A percentile compares a stretch with the other conserved stretches of the same genome.
Evolutionary conservation across 1,140 invertebrate species (phyloP).

Genomic region (roundworm (Caenorhabditis elegans)): DNA sequence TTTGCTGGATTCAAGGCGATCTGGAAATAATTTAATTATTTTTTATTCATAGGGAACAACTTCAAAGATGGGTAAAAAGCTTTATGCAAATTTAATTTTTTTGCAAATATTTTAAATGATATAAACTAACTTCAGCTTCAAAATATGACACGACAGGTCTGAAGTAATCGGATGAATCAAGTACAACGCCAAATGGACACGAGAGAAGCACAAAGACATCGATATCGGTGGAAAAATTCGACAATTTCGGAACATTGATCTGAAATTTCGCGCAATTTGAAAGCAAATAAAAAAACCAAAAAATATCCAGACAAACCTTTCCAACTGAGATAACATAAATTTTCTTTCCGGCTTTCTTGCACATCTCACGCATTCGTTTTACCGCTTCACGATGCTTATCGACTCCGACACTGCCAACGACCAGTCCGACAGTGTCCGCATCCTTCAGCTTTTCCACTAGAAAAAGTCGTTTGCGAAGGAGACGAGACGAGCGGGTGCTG

Average conservation of each 20-base stretch:
- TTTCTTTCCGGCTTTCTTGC: constrained; percentile 46
- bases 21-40: too few relatives aligned
- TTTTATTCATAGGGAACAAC: too few relatives aligned
- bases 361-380: constrained; percentile 45
- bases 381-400: constrained; percentile 43
- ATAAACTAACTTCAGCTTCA: constrained; percentile 48
- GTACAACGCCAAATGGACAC: constrained; percentile 51
- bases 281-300: too few relatives aligned
- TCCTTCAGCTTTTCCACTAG: constrained; percentile 42
- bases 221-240: constrained; percentile 50
- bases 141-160: constrained; percentile 48
- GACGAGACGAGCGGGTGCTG: constrained; percentile 34
- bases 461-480: constrained; percentile 42
- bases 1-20: constrained; percentile 51
- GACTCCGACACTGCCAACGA: constrained; percentile 39
- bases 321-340: constrained; percentile 51
- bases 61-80: too few relatives aligned
- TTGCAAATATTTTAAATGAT: not conserved
- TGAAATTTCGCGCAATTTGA: not conserved
- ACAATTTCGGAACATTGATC: constrained; percentile 50
- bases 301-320: constrained; percentile 17
- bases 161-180: constrained; percentile 48
- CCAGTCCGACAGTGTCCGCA: constrained; percentile 41
- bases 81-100: not conserved
- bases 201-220: constrained; percentile 52